Conservation (phyloP, 2,888 invertebrate species). For the Tricholauxania praeusta region DNA sequence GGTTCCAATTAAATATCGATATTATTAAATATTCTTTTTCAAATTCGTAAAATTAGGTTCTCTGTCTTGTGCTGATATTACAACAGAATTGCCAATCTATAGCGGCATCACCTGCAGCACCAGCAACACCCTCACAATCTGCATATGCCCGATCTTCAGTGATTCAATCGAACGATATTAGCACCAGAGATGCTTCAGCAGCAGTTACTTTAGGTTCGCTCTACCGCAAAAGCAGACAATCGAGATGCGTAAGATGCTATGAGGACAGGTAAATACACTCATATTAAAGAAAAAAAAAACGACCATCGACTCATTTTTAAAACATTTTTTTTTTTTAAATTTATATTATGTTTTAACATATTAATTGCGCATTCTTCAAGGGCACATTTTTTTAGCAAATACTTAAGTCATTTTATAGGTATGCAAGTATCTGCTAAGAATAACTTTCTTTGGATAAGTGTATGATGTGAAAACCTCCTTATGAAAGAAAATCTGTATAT, state of each 20-base stretch:
- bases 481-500: too few species aligned
- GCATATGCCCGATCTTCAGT: conserved; percentile 29
- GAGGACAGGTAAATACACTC: conserved; percentile 59
- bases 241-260: conserved; percentile 64
- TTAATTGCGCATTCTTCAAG: too few species aligned
- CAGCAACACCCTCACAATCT: background rate
- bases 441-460: too few species aligned
- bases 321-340: too few species aligned
- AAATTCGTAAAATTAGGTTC: conserved; percentile 36
- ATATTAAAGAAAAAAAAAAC: too few species aligned
- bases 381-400: too few species aligned
- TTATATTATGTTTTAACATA: too few species aligned
- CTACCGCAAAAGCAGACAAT: conserved; percentile 61
- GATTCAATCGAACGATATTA: conserved; percentile 25
- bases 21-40: background rate
- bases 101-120: conserved; percentile 19
- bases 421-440: too few species aligned
- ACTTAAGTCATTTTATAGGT: too few species aligned
- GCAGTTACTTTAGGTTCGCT: conserved; percentile 52
- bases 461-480: too few species aligned
- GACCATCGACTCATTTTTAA: too few species aligned
- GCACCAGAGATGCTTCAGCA: conserved; percentile 28
- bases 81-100: conserved; percentile 38
- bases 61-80: conserved; percentile 41
- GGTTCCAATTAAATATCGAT: too few species aligned